Base-by-base conservation (phyloP, 2,888 invertebrate genomes). In the Calliphora vomitoria region DNA sequence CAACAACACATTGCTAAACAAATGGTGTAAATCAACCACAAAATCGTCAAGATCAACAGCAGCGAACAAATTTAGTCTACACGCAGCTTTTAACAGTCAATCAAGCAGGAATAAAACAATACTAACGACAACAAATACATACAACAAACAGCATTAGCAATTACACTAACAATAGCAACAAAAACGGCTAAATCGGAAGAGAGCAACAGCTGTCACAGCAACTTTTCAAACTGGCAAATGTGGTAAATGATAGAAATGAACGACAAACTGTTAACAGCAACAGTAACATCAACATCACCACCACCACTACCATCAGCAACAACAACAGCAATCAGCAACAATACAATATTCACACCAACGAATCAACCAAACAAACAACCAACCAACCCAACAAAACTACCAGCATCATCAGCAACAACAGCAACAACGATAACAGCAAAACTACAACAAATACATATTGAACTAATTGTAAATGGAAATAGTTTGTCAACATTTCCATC, bases 161-260 rank as follows among this genome's bases (percentile, higher is more conserved):
- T 38, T 47, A 60, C 31, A 81, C 74, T 44, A 25, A 75, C 53
- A 68, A 31, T 11, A 50, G 50, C 69, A 81, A 55, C 71, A 80
- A 41, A 71, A 71, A 20, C 50, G 53, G 72, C n/a, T 35, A 58
- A 66, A 64, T 44, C 13, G 20, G n/a, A 66, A 50, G 0, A 78
- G 31, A 86, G 79, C 84, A 88, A 82, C 83, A 86, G 81, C 78
- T 84, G 78, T 85, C 82, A 79, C 79, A 80, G 74, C 55, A 85
- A 85, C 87, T 85, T 85, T 87, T 85, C 78, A 62, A 85, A 85
- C 64, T 79, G 85, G 68, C 38, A 85, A 82, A 82, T 87, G 85
- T 75, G 88, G 79, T 86, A 76, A 76, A 85, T 89, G 89, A 89
- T 90, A 90, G 89, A 90, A 89, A 87, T 89, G 88, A 89, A 90